Base-by-base conservation (phyloP, 2,797 vertebrate species). In the Vultur gryphus region DNA sequence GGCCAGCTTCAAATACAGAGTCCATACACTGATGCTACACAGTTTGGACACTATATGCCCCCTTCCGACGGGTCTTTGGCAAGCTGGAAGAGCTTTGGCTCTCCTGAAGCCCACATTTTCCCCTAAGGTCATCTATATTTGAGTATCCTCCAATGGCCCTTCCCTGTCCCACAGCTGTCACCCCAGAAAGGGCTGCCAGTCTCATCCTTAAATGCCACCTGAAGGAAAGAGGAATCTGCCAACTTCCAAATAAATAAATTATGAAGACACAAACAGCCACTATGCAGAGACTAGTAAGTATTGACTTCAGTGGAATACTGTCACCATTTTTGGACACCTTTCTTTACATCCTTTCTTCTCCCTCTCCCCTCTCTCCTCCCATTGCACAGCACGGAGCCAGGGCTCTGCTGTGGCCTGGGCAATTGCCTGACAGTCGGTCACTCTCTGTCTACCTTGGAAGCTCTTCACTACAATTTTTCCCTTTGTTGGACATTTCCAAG, bases 391-490 rank as follows among this genome's bases (percentile, higher is more conserved):
- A 25, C 46, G 31, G n/a, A 76, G 44, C 35, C 72, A 89, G 35
- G 31, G 23, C 51, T 65, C 58, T 35, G n/a, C 54, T 43, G 11
- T 35, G 37, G 20, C 28, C n/a, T 44, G 37, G 66, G 29, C 37
- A 67, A 57, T 16, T 1, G 0, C 33, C 49, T 49, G 54, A 48
- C 4, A 1, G 4, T n/a, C 0, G 1, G 37, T 58, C 39, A 29
- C 14, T 39, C 67, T 69, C 29, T 55, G 16, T n/a, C 70, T 35
- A 26, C 43, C 46, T 58, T 73, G 51, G 35, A 90, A 58, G 37
- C 14, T 55, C 44, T 87, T 83, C 31, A 37, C 13, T 43, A 59
- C 33, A 35, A 31, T 46, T 75, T 44, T 67, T 43, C 44, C 24
- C n/a, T 48, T n/a, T 39, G 11, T 11, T 62, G 57, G 31, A 61